Evolutionary conservation across 2,113 vertebrate species (phyloP).

Genomic region (Chaetura pelagica): DNA sequence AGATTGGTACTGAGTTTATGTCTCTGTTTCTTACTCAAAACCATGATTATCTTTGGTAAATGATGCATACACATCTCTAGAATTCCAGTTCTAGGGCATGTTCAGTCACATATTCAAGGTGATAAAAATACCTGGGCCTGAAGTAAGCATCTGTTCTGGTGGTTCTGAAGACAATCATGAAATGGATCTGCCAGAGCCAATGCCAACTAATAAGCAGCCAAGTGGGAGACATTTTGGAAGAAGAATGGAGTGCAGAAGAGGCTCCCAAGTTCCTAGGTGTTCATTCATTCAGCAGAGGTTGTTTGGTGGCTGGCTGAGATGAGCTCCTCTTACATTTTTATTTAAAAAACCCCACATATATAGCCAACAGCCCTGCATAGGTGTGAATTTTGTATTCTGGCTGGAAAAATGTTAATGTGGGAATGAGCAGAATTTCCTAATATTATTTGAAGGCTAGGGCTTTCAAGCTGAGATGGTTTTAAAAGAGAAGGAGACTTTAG

Average conservation of each 20-base stretch:
- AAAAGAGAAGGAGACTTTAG: background rate
- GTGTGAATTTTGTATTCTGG: background rate
- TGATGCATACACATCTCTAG: background rate
- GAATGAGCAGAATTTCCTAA: background rate
- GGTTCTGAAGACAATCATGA: background rate
- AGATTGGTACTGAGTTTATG: background rate
- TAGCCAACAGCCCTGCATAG: background rate
- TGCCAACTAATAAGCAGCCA: background rate
- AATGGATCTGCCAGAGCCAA: background rate
- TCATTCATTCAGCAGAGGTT: background rate
- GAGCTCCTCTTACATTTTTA: background rate
- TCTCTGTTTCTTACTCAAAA: background rate
- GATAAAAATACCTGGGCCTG: background rate
- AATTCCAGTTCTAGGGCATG: background rate
- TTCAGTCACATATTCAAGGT: background rate
- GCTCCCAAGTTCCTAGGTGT: background rate
- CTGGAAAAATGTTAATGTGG: background rate
- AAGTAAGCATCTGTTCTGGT: background rate
- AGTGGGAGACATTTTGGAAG: background rate
- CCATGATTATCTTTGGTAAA: background rate
- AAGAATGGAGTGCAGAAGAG: background rate
- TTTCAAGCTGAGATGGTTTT: slow-evolving; percentile 6
- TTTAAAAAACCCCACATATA: background rate
- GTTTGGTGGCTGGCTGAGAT: background rate
- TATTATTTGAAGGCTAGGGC: background rate